Evolutionary conservation across 1,140 invertebrate species (phyloP), one percentile per base, ranked within the genome.

Genomic region (Contarinia nasturtii): DNA sequence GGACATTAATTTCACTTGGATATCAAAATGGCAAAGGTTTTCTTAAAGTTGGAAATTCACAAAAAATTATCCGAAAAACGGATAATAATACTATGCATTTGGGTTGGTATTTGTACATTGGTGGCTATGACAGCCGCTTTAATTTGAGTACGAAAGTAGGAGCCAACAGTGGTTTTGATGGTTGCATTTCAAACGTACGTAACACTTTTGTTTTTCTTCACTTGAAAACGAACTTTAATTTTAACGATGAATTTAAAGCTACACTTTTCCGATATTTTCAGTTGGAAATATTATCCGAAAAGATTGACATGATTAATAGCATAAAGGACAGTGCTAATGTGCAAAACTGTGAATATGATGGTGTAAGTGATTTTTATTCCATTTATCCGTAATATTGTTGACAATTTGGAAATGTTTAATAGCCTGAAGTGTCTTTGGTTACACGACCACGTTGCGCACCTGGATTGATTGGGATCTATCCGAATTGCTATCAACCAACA

Each of bases 151-250:
- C 72, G 38, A 74, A 77, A 48, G 72, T 81, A 0, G 80, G 76
- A 38, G 79, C 88, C 0, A 64, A 71, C 1, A 66, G 67, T 22
- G 82, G 82, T 41, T 93, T 94, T 59, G 74, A 74, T 51, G 91
- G 91, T 41, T 94, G 90, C 59, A 77, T 96, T 45, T 79, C 81
- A 45, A 76, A 83, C 57, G 86, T 91, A 68, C 69, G 62, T 68
- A 33, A 33, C n/a, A n/a, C n/a, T 2, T 21, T 48, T 21, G 33
- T 44, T 43, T 34, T 22, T 27, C 18, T 43, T 51, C 15, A 48
- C 42, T 37, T 17, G 50, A 46, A 44, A 47, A 41, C 33, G 17
- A 11, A 18, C n/a, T n/a, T n/a, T n/a, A n/a, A n/a, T n/a, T n/a
- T n/a, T n/a, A n/a, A n/a, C n/a, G n/a, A 47, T 43, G 20, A 33